Base-by-base conservation (phyloP, 2,113 vertebrate species). In the Nasalis larvatus region DNA sequence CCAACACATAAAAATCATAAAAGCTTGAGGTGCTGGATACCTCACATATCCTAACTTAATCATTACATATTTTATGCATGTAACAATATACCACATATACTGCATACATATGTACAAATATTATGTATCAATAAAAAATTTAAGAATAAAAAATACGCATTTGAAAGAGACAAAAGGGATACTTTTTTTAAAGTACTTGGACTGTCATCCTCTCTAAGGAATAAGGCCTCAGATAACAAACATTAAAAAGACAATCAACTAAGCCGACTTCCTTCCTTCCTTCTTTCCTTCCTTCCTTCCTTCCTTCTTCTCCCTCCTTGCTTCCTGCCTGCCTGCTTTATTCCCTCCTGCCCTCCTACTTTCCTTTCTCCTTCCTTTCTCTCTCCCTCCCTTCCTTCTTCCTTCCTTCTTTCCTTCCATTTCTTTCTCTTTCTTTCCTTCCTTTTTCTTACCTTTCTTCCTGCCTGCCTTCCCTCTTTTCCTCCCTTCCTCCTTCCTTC, bases 121-220 rank as follows among this genome's bases (percentile, higher is more conserved):
- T 18, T 47, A 47, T 77, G 27, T 32, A 77, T 30, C 14, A 32
- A 77, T 25, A 77, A 47, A 40, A 73, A 42, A 12, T 23, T 73
- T 73, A 73, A 37, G n/a, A 71, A 37, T 69, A 35, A 45, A 27
- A 88, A 47, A 52, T 13, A 82, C 10, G 18, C 30, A 81, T 58
- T n/a, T 85, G 7, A 82, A 94, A 84, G 40, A 94, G 60, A 32
- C 52, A 56, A 81, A 96, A 87, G 56, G n/a, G 49, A 94, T 86
- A 63, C 42, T 45, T 71, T 92, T 35, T 89, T 66, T 81, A 66
- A 94, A 77, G 37, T 69, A 25, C 13, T 77, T 89, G 49, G 69
- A 89, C 14, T 71, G 81, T 73, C 8, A 17, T 89, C 9, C 21
- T 73, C 54, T 21, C 12, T 60, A 17, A 63, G 56, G 3, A 47